These are phyloP conservation scores for Drosophila affinis DNA, from an alignment of 2,888 invertebrate species.

Conservation along the genomic window DNA sequence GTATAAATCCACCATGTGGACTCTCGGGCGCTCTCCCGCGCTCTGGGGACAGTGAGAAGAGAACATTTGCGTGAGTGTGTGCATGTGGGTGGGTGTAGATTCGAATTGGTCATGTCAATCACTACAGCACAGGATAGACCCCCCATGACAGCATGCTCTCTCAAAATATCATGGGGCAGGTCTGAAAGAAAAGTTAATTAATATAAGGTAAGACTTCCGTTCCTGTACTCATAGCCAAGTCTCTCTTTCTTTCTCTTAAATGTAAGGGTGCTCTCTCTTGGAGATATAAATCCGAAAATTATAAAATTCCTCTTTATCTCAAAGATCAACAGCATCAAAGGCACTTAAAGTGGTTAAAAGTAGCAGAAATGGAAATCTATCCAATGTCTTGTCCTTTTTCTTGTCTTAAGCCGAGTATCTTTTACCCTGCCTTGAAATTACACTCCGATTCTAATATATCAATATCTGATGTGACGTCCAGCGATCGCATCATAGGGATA, in stretches of 20 bases:
- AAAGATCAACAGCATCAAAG: background rate
- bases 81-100: background rate
- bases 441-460: background rate
- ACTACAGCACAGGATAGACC: background rate
- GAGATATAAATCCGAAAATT: background rate
- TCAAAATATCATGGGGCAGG: background rate
- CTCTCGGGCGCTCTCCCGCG: background rate
- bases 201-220: no score
- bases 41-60: background rate
- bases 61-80: background rate
- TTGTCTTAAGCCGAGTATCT: background rate
- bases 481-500: background rate
- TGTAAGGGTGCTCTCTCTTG: background rate
- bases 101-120: background rate
- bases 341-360: background rate
- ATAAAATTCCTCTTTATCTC: no score
- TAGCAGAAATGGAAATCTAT: background rate
- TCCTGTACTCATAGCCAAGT: no score
- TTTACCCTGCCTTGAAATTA: background rate
- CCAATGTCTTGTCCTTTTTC: background rate
- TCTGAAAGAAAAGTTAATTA: background rate
- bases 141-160: background rate
- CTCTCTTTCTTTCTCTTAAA: no score
- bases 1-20: background rate
- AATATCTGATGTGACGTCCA: background rate